Conservation (phyloP, 2,888 invertebrate genomes). For the Bugulina stolonifera region DNA sequence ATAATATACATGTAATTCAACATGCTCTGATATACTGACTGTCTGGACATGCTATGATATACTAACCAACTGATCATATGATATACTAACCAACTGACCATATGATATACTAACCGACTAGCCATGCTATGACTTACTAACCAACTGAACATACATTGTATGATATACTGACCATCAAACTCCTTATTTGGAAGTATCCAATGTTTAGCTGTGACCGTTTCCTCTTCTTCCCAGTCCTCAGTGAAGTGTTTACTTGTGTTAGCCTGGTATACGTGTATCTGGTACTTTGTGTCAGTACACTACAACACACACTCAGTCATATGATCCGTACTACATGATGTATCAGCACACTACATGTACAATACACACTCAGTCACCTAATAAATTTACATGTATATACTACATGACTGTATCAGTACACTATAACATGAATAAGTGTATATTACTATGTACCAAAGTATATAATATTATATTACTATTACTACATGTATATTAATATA, state of each 20-base stretch:
- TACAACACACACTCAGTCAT: not conserved
- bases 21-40: no score
- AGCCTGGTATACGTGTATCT: slow-evolving; percentile 1
- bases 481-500: no score
- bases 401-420: not conserved
- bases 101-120: no score
- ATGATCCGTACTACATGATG: no score
- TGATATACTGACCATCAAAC: slow-evolving; percentile 3
- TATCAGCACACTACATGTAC: not conserved
- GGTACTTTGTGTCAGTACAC: slow-evolving; percentile 2
- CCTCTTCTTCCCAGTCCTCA: slow-evolving; percentile 15
- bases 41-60: no score
- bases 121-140: no score
- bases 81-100: no score
- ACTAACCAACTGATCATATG: no score
- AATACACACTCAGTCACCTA: not conserved
- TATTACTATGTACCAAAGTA: not conserved
- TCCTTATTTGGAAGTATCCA: slow-evolving; percentile 13
- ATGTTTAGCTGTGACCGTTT: slow-evolving; percentile 22
- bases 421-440: not conserved
- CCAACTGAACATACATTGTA: no score
- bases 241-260: not conserved
- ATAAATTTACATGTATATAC: not conserved
- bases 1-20: no score
- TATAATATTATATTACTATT: not conserved